Evolutionary conservation across 2,888 invertebrate species (phyloP).

Genomic region (Ophion slaviceki): DNA sequence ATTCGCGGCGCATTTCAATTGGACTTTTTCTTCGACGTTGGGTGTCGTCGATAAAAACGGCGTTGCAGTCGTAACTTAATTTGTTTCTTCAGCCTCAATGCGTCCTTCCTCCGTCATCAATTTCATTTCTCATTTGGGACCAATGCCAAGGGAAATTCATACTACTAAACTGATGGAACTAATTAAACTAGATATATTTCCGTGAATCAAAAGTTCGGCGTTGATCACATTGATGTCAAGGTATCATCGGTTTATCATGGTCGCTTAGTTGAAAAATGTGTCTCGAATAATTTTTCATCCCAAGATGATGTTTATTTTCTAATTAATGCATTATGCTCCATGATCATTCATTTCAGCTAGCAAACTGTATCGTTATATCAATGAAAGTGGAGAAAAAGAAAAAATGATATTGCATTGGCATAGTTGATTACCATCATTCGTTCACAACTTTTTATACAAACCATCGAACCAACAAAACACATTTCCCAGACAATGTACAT

Average conservation of each 20-base stretch:
- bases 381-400: constrained; percentile 22
- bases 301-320: background rate
- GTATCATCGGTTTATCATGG: no score
- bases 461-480: constrained; percentile 38
- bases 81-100: no score
- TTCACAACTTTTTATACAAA: constrained; percentile 41
- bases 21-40: no score
- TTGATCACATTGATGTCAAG: background rate
- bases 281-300: background rate
- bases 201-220: no score
- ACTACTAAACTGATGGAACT: no score
- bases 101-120: no score
- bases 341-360: constrained; percentile 15
- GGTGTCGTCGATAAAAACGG: no score
- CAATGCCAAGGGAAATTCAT: no score
- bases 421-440: constrained; percentile 35
- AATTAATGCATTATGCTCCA: background rate
- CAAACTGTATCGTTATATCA: constrained; percentile 28
- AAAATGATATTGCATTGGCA: constrained; percentile 24
- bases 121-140: no score
- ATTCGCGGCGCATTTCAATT: background rate
- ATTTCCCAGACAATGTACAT: constrained; percentile 40
- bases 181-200: no score
- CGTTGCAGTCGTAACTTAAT: no score
- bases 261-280: background rate